These are phyloP conservation scores for Panthera tigris DNA, from an alignment of 2,113 vertebrate genomes.

Conservation along the genomic window DNA sequence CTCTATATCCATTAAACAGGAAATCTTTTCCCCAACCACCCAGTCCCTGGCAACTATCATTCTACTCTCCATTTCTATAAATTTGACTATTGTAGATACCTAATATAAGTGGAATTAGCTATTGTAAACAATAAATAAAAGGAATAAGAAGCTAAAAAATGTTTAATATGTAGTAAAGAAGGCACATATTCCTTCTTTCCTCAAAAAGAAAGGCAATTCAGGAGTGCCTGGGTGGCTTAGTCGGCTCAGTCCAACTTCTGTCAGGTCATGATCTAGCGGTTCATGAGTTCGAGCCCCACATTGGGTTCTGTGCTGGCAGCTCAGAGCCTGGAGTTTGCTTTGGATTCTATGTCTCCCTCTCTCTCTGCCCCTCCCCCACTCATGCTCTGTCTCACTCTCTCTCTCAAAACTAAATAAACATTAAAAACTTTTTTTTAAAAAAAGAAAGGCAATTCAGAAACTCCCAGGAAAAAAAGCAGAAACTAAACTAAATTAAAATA, in stretches of 20 bases:
- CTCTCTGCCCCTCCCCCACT: no score
- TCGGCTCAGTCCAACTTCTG: no score
- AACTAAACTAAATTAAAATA: background rate
- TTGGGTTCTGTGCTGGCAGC: no score
- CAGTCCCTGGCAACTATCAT: background rate
- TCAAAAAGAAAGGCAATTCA: slow-evolving; percentile 30
- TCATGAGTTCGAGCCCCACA: no score
- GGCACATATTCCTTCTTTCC: background rate
- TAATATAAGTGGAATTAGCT: background rate
- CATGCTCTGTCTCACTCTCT: no score
- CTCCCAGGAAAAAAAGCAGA: background rate
- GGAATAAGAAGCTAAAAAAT: background rate
- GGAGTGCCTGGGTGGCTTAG: background rate
- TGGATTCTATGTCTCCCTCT: no score
- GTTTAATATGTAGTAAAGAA: background rate
- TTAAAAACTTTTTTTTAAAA: background rate
- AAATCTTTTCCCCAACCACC: background rate
- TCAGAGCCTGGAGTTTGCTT: no score
- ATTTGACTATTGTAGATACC: background rate
- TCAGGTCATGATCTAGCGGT: no score
- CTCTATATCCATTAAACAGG: background rate
- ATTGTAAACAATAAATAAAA: slow-evolving; percentile 7
- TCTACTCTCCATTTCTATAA: background rate
- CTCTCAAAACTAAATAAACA: no score
- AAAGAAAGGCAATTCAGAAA: slow-evolving; percentile 45